Conservation (phyloP, 2,797 vertebrate species). For the Spheniscus humboldti region DNA sequence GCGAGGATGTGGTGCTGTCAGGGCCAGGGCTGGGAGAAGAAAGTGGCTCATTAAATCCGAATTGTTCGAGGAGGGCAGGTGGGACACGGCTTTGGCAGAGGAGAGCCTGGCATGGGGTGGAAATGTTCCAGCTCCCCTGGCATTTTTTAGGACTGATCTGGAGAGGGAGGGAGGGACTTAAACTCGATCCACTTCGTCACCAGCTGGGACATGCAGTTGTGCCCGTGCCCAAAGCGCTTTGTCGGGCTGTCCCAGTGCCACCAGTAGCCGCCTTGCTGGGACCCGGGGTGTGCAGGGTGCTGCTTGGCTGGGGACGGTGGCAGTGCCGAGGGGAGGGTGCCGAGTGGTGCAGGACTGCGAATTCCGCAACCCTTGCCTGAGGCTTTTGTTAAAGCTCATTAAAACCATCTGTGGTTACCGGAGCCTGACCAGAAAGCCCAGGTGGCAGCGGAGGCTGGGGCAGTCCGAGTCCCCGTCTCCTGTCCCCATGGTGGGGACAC, state of each 20-base stretch:
- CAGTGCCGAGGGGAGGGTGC: neutral
- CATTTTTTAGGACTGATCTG: neutral
- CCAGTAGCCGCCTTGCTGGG: neutral
- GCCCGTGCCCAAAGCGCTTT: rapidly evolving
- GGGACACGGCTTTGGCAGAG: neutral
- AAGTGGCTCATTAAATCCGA: neutral
- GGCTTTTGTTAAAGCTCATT: constrained; percentile 18
- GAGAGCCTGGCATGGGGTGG: neutral
- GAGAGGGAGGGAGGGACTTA: neutral
- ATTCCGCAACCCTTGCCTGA: neutral
- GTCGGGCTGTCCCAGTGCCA: neutral
- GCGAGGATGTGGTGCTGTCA: neutral
- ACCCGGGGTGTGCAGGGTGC: neutral
- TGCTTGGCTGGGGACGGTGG: rapidly evolving
- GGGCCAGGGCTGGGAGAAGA: neutral
- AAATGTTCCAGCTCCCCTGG: neutral
- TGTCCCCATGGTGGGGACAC: neutral
- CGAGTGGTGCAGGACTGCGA: neutral
- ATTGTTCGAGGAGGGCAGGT: neutral
- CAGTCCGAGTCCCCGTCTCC: neutral
- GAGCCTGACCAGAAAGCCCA: neutral
- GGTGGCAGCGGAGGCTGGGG: neutral
- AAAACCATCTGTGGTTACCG: neutral
- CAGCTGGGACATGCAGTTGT: rapidly evolving
- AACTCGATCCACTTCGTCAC: rapidly evolving